phyloP scores from a whole-genome alignment of 2,888 invertebrate genomes.

The Danaus chrysippus region DNA sequence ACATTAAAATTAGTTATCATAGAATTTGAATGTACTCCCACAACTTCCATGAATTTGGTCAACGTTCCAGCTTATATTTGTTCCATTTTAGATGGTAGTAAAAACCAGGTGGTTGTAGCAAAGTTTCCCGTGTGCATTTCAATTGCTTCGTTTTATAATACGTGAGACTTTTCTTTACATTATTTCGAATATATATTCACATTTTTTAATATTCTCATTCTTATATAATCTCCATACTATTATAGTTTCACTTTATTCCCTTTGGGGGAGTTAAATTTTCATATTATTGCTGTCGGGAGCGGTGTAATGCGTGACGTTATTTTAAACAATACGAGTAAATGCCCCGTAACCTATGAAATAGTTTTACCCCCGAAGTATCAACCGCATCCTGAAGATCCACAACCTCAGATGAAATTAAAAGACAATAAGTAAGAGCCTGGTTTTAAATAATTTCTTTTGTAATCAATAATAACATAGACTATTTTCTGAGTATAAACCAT shows the following conservation, averaged over 20 bases:
- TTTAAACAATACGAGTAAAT: constrained; percentile 80
- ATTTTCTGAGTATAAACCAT: constrained; percentile 7
- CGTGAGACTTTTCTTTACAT: constrained; percentile 41
- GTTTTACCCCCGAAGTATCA: constrained; percentile 53
- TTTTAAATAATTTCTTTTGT: constrained; percentile 1
- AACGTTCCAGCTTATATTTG: constrained; percentile 67
- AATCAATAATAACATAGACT: background rate
- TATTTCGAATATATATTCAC: background rate
- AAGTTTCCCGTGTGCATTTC: constrained; percentile 68
- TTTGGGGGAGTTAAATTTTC: constrained; percentile 78
- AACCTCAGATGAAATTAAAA: constrained; percentile 40
- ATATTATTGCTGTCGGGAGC: constrained; percentile 75
- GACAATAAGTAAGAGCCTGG: constrained; percentile 51
- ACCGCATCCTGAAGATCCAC: constrained; percentile 37
- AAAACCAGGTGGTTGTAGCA: constrained; percentile 67
- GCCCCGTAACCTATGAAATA: constrained; percentile 74
- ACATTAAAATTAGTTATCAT: constrained; percentile 48
- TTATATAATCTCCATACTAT: constrained; percentile 15
- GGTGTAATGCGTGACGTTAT: constrained; percentile 74
- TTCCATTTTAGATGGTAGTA: constrained; percentile 65
- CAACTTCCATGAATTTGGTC: constrained; percentile 60
- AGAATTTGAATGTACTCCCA: constrained; percentile 65
- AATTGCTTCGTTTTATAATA: constrained; percentile 71
- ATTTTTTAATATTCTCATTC: constrained; percentile 3
- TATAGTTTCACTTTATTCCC: constrained; percentile 80